Conservation (phyloP, 2,113 vertebrate genomes). For the Perca schrenkii region DNA sequence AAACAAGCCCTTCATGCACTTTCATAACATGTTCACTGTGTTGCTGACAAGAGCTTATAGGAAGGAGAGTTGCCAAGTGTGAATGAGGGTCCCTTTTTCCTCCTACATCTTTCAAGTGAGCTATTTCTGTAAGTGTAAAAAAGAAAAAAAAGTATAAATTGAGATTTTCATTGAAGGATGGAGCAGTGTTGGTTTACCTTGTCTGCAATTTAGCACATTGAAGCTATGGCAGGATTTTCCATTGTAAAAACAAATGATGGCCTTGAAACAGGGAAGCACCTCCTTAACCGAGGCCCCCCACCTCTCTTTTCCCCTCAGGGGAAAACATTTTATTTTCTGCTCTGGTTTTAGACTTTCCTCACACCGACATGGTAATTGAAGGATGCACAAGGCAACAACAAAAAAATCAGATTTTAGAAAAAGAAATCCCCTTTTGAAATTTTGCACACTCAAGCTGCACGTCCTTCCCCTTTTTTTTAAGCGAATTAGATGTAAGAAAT, state of each 20-base stretch:
- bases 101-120: constrained; percentile 19
- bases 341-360: background rate
- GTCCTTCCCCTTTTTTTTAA: background rate
- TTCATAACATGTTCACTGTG: constrained; percentile 44
- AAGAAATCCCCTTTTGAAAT: background rate
- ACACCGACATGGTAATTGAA: background rate
- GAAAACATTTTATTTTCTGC: background rate
- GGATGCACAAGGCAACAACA: background rate
- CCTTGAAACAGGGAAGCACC: constrained; percentile 38
- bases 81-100: constrained; percentile 24
- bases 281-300: background rate
- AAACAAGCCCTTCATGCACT: constrained; percentile 48
- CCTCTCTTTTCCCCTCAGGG: constrained; percentile 9
- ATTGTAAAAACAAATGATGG: constrained; percentile 59
- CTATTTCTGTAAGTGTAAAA: background rate
- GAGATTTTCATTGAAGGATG: background rate
- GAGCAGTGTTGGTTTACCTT: background rate
- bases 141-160: background rate
- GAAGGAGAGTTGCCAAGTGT: constrained; percentile 7
- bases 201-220: constrained; percentile 26
- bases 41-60: constrained; percentile 21
- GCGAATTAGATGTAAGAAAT: background rate
- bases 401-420: background rate
- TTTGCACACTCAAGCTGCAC: background rate
- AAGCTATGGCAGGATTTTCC: constrained; percentile 47